Percentiles rank a stretch among this genome's conserved stretches.
These are phyloP conservation scores for Cenopis cana DNA, from an alignment of 2,888 invertebrate genomes.

Conservation along the genomic window DNA sequence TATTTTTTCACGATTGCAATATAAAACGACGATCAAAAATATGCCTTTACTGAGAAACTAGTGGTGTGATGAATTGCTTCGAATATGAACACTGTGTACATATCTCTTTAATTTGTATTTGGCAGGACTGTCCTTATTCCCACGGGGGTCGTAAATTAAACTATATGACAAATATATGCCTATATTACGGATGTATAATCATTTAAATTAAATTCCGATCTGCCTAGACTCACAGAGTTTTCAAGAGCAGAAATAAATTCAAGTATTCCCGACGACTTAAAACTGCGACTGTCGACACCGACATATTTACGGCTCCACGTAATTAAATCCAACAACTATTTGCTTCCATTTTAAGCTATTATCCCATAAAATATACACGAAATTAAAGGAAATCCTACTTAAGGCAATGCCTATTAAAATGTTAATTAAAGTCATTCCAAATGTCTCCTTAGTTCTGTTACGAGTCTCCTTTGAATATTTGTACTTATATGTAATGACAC, in stretches of 20 bases:
- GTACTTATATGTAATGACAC: too few relatives aligned
- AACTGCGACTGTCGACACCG: slow-evolving; percentile 49
- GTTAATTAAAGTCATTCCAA: too few relatives aligned
- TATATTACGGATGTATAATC: not conserved
- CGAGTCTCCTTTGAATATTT: too few relatives aligned
- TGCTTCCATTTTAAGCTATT: slow-evolving; percentile 44
- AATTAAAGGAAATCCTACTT: slow-evolving; percentile 5
- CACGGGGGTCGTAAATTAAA: too few relatives aligned
- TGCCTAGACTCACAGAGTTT: not conserved
- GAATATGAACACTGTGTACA: too few relatives aligned
- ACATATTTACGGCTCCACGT: slow-evolving; percentile 64
- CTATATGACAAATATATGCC: too few relatives aligned
- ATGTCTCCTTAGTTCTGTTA: too few relatives aligned
- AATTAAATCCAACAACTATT: slow-evolving; percentile 65
- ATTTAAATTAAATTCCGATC: not conserved
- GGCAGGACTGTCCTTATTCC: too few relatives aligned
- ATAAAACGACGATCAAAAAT: not conserved
- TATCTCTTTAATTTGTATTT: too few relatives aligned
- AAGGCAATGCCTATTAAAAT: not conserved
- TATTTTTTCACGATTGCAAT: slow-evolving; percentile 7
- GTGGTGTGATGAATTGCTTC: too few relatives aligned
- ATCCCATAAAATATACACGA: slow-evolving; percentile 33
- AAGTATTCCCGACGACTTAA: slow-evolving; percentile 50
- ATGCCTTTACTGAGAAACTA: too few relatives aligned
- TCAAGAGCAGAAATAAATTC: not conserved